Evolutionary conservation across 2,888 invertebrate genomes (phyloP), one percentile per base, ranked within the genome.

Genomic region (Cryptocephalus primarius): DNA sequence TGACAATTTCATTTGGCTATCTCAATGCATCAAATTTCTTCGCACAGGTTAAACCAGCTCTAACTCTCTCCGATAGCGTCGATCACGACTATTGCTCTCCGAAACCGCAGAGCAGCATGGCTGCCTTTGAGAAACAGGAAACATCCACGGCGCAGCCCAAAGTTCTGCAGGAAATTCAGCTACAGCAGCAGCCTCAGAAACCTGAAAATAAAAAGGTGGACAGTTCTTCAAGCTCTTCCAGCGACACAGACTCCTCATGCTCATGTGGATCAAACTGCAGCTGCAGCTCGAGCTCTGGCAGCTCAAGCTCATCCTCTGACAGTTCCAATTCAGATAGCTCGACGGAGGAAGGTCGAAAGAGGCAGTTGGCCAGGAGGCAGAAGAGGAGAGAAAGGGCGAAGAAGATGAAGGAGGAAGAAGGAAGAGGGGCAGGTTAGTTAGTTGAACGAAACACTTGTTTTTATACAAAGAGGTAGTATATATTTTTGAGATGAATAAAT

Each of bases 241-340:
- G 84, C 55, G 84, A 83, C 57, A 84, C 83, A 51, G 81, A 79
- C 56, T 84, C 87, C 1, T 85, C 83, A 61, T 88, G 88, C 61
- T 84, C 86, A 0, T 88, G 89, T 63, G 86, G 86, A 4, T 82
- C 86, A 1, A 88, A 88, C 62, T 89, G 89, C 60, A 88, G 87
- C 53, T 89, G 89, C 63, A 83, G 83, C 45, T 82, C 81, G 48
- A 79, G 78, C 43, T 84, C 85, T 0, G 79, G 78, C 8, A 57
- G 56, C 41, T 57, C 57, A 6, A 80, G 81, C 49, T 67, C 66
- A 50, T 67, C 67, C 1, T 68, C 68, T 3, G 70, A 70, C 36
- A 76, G 75, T 55, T 76, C 76, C 1, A 70, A 79, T 66, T 77
- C 77, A 0, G 78, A 77, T 46, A 77, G 76, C 59, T 80, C 80